These are phyloP conservation scores for Drosophila greeni DNA, from an alignment of 2,888 invertebrate species.

Conservation along the genomic window DNA sequence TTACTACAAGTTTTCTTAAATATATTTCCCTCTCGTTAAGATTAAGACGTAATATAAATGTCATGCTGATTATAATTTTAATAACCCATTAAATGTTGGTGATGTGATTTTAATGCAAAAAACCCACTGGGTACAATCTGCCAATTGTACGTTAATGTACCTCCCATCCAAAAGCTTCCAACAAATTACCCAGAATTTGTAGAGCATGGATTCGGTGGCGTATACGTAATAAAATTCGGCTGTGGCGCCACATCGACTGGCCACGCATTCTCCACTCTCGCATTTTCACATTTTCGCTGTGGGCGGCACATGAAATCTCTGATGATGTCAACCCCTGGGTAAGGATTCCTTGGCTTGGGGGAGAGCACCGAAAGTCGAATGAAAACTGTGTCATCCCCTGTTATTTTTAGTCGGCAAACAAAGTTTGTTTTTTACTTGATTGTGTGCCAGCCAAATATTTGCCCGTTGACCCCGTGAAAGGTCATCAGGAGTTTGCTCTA, in stretches of 20 bases:
- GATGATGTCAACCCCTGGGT: constrained; percentile 40
- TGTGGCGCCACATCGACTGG: constrained; percentile 57
- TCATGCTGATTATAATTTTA: not conserved
- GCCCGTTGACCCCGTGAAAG: constrained; percentile 48
- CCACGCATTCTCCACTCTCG: constrained; percentile 31
- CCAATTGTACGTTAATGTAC: constrained; percentile 1
- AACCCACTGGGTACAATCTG: not conserved
- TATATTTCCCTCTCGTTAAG: not conserved
- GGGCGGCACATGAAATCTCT: constrained; percentile 29
- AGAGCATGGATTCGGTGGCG: constrained; percentile 29
- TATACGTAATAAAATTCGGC: constrained; percentile 51
- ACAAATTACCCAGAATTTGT: constrained; percentile 7
- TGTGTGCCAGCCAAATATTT: constrained; percentile 11
- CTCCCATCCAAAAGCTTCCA: constrained; percentile 1
- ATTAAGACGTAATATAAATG: not conserved
- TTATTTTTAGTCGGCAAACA: constrained; percentile 9
- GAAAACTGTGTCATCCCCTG: constrained; percentile 28
- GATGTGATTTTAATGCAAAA: not conserved
- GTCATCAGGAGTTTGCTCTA: constrained; percentile 26
- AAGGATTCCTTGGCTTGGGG: not conserved
- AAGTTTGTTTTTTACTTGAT: constrained; percentile 9
- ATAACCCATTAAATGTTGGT: constrained; percentile 1
- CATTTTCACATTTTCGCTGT: constrained; percentile 19
- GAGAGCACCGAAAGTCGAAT: not conserved
- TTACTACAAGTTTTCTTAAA: too few relatives aligned